Base-by-base conservation (phyloP, 2,113 vertebrate genomes). In the Manacus vitellinus region DNA sequence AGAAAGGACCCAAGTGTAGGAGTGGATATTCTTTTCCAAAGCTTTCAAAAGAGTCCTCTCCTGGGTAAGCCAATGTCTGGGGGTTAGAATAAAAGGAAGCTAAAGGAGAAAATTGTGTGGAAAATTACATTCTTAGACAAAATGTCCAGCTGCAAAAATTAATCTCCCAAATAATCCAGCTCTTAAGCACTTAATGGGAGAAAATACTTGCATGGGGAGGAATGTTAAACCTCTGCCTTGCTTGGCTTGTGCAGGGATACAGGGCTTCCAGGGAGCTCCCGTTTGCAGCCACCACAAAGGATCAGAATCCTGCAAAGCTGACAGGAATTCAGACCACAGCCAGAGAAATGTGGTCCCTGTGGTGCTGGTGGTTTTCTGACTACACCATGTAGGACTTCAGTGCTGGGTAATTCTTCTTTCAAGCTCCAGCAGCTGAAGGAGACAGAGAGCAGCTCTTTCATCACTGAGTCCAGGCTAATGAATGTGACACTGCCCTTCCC, bases 141-240 rank as follows among this genome's bases (percentile, higher is more conserved):
- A 94, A 95, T 68, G 80, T 89, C 86, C 89, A 72, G 65, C 93
- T 95, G 93, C 93, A 95, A 97, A 97, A 96, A 89, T 91, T 94
- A 95, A 94, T 95, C 76, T 92, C 85, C 90, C 83, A 85, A 86
- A 90, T 93, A 88, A 13, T 72, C 47, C 55, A 90, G 71, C 79
- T 92, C 43, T 93, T 96, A 92, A 92, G 79, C 75, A 20, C 75
- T 81, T 96, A 94, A 88, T 89, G 86, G 88, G 70, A 74, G 73
- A 78, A 93, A 92, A 68, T 88, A 61, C 73, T 89, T 93, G 61
- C 10, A 15, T 27, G 56, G 54, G 56, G 79, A 96, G 56, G 58
- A 91, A 75, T 89, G 56, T 63, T 94, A 94, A 96, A 81, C 15
- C 67, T 81, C 68, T 91, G 66, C 62, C 52, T 95, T 73, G 55